Evolutionary conservation across 2,113 vertebrate species (phyloP).

Genomic region (Platichthys stellatus): DNA sequence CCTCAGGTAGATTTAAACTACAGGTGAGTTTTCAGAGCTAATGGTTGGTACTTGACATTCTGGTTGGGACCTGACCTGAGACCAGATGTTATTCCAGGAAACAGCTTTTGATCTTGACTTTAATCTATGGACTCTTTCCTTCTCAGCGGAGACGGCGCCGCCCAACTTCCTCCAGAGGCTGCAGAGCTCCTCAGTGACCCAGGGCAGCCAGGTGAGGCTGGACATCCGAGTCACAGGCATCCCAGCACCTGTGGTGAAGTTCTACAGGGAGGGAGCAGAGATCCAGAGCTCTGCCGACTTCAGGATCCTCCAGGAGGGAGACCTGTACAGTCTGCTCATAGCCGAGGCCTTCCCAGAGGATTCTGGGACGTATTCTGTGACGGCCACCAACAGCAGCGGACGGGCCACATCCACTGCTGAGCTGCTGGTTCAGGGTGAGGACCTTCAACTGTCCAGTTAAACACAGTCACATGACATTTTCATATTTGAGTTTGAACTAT

Average conservation of each 20-base stretch:
- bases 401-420: constrained; percentile 97
- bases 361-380: constrained; percentile 97
- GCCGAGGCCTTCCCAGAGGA: constrained; percentile 86
- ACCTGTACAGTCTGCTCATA: background rate
- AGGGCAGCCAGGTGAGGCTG: constrained; percentile 5
- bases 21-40: too few relatives aligned
- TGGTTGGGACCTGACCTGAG: too few relatives aligned
- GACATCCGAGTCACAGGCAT: background rate
- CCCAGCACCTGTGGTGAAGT: background rate
- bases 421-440: constrained; percentile 92
- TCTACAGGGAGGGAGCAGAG: constrained; percentile 6
- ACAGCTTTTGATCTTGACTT: too few relatives aligned
- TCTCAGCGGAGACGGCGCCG: constrained; percentile 85
- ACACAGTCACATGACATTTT: too few relatives aligned
- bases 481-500: background rate
- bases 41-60: too few relatives aligned
- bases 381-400: constrained; percentile 94
- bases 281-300: constrained; percentile 6
- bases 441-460: background rate
- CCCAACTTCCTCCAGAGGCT: background rate
- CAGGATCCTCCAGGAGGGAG: background rate
- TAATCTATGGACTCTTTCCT: background rate
- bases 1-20: background rate
- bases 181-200: background rate
- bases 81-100: too few relatives aligned